Base-by-base conservation (phyloP, 1,140 invertebrate genomes). In the Chlorops oryzae region DNA sequence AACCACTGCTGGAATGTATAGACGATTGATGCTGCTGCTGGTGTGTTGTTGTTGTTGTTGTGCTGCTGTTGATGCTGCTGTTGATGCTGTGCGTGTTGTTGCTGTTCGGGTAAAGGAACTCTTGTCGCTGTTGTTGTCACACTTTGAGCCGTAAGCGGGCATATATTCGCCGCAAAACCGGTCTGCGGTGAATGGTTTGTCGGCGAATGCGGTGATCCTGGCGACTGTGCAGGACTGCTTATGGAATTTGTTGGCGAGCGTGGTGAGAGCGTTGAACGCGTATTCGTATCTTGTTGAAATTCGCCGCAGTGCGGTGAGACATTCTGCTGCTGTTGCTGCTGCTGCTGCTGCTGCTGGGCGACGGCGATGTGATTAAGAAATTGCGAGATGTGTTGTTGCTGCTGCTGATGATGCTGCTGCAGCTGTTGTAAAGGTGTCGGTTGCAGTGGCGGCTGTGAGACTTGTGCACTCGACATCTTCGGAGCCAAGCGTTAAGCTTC, bases 401-500 rank as follows among this genome's bases (percentile, higher is more conserved):
- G 59, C 20, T 57, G 59, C 9, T 47, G 44, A 9, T 52, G 43
- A 7, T 51, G 41, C 38, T 28, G 58, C 54, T 48, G 49, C 49
- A 51, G 35, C 47, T 57, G 58, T 45, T 59, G 59, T 56, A 58
- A 52, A 40, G 59, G 58, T 15, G 56, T n/a, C n/a, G n/a, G n/a
- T n/a, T n/a, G n/a, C n/a, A n/a, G 58, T 43, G 65, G 63, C 51
- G 62, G 65, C 51, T 68, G 65, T 32, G 65, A 68, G 52, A 70
- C 65, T 63, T 70, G 66, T 47, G 50, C 66, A 61, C 65, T 70
- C 54, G 66, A 70, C 66, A 70, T 70, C n/a, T n/a, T n/a, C n/a
- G n/a, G n/a, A n/a, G n/a, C n/a, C n/a, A n/a, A n/a, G n/a, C n/a
- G n/a, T n/a, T n/a, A n/a, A n/a, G n/a, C n/a, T n/a, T n/a, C n/a